phyloP scores from a whole-genome alignment of 2,797 vertebrate species.

The Zalophus californianus region DNA sequence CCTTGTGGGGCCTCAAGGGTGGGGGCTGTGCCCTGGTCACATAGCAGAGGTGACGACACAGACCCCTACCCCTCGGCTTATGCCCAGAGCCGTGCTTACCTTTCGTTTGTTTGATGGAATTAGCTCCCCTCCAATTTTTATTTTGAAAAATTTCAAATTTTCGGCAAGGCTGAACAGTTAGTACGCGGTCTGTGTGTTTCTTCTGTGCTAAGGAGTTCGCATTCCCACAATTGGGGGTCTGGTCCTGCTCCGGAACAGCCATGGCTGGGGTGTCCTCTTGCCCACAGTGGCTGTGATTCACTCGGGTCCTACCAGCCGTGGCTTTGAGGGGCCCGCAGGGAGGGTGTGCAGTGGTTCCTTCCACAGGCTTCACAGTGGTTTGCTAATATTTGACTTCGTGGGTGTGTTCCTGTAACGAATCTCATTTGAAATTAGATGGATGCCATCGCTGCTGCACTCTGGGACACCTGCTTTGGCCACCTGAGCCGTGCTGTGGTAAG shows the following conservation, averaged over 20 bases:
- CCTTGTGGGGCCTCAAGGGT: background rate
- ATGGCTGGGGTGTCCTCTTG: background rate
- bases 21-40: background rate
- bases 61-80: fast-evolving
- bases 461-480: constrained; percentile 75
- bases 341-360: background rate
- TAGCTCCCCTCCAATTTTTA: no score
- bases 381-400: background rate
- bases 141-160: background rate
- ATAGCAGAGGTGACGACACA: background rate
- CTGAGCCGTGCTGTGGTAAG: constrained; percentile 70
- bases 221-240: background rate
- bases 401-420: background rate
- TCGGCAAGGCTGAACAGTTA: background rate
- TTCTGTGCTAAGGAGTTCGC: background rate
- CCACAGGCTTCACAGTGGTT: fast-evolving
- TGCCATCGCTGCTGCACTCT: constrained; percentile 52
- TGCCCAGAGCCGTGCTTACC: background rate
- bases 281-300: background rate
- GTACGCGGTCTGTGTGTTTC: background rate
- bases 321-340: background rate
- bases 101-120: background rate
- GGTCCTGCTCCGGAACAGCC: background rate
- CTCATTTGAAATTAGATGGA: background rate
- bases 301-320: fast-evolving